Evolutionary conservation across 2,888 invertebrate genomes (phyloP).

Genomic region (Metellina segmentata): DNA sequence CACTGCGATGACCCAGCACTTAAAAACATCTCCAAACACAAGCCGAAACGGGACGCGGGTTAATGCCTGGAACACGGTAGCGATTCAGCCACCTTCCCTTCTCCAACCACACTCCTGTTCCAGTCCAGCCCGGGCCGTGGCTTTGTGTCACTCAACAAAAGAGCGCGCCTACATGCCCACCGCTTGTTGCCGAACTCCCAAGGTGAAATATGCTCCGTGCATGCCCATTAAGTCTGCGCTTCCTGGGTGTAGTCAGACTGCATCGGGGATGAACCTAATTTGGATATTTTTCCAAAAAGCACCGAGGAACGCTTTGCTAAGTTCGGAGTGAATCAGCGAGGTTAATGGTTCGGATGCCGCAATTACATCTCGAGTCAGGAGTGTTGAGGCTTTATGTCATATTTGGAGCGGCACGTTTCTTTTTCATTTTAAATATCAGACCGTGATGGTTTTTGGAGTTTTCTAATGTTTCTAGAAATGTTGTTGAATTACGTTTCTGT

Average conservation of each 20-base stretch:
- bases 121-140: too few relatives aligned
- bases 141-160: slow-evolving; percentile 24
- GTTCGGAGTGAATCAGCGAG: neutral
- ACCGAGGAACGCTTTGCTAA: neutral
- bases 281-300: slow-evolving; percentile 29
- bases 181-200: neutral
- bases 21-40: slow-evolving; percentile 6
- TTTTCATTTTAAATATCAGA: neutral
- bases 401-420: neutral
- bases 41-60: neutral
- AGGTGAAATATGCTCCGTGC: slow-evolving; percentile 9
- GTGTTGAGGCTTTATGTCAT: neutral
- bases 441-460: neutral
- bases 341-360: neutral
- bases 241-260: slow-evolving; percentile 47
- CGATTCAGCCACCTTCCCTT: slow-evolving; percentile 21
- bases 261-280: slow-evolving; percentile 45
- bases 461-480: too few relatives aligned
- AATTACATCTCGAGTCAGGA: neutral
- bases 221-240: slow-evolving; percentile 19
- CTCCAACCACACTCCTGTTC: neutral
- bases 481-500: too few relatives aligned
- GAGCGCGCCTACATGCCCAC: slow-evolving; percentile 7
- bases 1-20: slow-evolving; percentile 14
- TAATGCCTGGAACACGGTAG: slow-evolving; percentile 43